Percentiles rank a stretch among this genome's conserved stretches.
phyloP scores from a whole-genome alignment of 2,888 invertebrate genomes.

The Lathronympha strigana region DNA sequence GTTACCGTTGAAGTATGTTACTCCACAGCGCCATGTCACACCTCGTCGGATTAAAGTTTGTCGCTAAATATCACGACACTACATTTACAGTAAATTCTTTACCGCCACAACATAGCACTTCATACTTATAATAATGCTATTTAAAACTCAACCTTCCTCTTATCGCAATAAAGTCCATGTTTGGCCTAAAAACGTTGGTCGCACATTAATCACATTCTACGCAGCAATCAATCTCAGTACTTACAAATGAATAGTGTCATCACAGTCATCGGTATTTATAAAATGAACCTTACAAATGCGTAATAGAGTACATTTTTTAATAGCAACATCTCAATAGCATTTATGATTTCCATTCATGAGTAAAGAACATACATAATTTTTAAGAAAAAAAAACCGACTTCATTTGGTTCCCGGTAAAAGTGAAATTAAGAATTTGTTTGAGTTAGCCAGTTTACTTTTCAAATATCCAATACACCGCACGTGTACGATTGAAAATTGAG shows the following conservation, averaged over 20 bases:
- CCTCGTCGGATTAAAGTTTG: neutral
- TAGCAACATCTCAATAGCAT: neutral
- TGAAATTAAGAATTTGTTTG: no score
- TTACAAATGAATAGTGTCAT: neutral
- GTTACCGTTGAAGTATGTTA: neutral
- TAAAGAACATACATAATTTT: neutral
- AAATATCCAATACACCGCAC: no score
- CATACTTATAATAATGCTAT: neutral
- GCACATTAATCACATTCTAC: constrained; percentile 13
- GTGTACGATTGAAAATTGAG: no score
- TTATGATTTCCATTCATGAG: constrained; percentile 3
- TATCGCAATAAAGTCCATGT: constrained; percentile 21
- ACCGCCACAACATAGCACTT: neutral
- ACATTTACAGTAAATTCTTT: constrained; percentile 1
- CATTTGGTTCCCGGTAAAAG: no score
- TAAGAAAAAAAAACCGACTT: no score
- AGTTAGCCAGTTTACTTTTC: no score
- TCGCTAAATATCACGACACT: neutral
- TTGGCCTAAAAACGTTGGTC: constrained; percentile 29
- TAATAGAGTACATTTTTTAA: neutral
- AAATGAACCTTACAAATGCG: neutral
- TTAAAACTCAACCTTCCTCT: neutral
- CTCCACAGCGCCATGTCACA: neutral
- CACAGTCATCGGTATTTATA: constrained; percentile 5
- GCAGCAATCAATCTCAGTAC: constrained; percentile 8